Percentiles rank a stretch among this genome's conserved stretches.
Evolutionary conservation across 2,888 invertebrate genomes (phyloP).

Genomic region (Cephus spinipes): DNA sequence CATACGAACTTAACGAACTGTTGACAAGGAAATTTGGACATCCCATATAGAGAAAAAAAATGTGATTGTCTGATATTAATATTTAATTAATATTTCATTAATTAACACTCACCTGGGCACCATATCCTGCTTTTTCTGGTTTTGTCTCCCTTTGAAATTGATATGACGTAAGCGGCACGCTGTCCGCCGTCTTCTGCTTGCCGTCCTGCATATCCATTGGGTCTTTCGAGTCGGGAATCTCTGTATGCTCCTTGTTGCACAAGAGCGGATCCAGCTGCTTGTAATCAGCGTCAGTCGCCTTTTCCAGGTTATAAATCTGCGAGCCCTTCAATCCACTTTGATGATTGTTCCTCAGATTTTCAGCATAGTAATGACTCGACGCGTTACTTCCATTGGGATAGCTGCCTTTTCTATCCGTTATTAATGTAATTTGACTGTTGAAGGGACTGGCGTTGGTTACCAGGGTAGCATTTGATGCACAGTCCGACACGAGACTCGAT

Average conservation of each 20-base stretch:
- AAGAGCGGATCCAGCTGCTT: constrained; percentile 54
- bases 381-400: constrained; percentile 7
- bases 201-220: constrained; percentile 42
- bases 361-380: constrained; percentile 55
- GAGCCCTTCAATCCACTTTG: constrained; percentile 41
- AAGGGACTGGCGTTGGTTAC: constrained; percentile 60
- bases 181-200: constrained; percentile 24
- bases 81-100: not conserved
- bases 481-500: constrained; percentile 55
- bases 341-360: constrained; percentile 56
- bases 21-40: not conserved
- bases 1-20: too few species aligned
- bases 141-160: constrained; percentile 36
- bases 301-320: constrained; percentile 50
- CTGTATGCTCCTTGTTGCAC: constrained; percentile 10
- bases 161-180: constrained; percentile 12
- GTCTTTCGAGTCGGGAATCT: constrained; percentile 14
- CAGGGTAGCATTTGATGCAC: constrained; percentile 60
- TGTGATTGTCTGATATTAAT: not conserved
- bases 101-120: constrained; percentile 34
- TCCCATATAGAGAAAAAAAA: not conserved
- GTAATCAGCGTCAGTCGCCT: constrained; percentile 44
- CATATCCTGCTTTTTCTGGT: constrained; percentile 15
- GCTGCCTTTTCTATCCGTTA: constrained; percentile 38
- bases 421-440: constrained; percentile 60